These are phyloP conservation scores for Platycercus adscitus DNA, from an alignment of 2,113 vertebrate genomes.

Conservation along the genomic window DNA sequence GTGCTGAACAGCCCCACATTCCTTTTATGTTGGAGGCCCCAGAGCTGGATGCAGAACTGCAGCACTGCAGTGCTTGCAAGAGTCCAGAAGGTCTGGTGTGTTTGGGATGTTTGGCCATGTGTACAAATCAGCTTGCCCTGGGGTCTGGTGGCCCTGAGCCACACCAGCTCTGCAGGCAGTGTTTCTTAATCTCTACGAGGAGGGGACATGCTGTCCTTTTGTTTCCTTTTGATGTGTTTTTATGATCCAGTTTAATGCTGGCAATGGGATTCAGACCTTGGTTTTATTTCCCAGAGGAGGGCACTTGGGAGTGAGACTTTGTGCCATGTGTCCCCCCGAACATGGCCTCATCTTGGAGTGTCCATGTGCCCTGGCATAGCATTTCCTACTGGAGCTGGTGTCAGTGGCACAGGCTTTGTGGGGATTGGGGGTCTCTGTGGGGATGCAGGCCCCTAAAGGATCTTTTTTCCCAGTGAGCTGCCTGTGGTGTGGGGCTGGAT, in stretches of 20 bases:
- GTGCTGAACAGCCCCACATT: background rate
- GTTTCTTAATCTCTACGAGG: background rate
- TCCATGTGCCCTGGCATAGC: rapidly evolving
- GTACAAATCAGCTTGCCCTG: background rate
- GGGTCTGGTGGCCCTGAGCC: rapidly evolving
- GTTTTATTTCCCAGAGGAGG: background rate
- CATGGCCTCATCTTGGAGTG: rapidly evolving
- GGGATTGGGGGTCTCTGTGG: background rate
- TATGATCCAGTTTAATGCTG: background rate
- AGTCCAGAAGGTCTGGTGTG: background rate
- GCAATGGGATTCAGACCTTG: background rate
- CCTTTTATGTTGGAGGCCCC: background rate
- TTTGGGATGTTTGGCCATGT: background rate
- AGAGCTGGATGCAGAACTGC: background rate
- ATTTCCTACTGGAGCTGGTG: background rate
- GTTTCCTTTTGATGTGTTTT: background rate
- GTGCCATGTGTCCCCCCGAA: rapidly evolving
- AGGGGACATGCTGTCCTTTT: background rate
- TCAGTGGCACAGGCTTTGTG: rapidly evolving
- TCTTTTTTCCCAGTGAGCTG: background rate
- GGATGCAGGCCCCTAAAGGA: background rate
- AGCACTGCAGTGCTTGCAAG: background rate
- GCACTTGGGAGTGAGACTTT: background rate
- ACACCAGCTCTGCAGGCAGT: background rate
- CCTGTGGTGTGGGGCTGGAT: background rate